phyloP scores from a whole-genome alignment of 37 sponge, comb jelly and placozoan species.

The Diacarnus erythraeanus region DNA sequence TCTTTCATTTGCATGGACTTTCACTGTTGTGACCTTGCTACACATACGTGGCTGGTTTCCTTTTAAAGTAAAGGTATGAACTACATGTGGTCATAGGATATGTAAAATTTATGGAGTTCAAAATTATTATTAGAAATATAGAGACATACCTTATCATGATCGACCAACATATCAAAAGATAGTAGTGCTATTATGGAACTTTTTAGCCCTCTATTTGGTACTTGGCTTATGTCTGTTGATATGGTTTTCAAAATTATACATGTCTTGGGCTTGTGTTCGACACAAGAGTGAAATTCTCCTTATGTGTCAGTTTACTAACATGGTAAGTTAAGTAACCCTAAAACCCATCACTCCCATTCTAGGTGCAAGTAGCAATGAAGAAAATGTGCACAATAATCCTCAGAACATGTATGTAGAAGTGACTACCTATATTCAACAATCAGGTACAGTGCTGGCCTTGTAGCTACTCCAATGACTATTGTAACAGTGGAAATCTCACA shows the following conservation, averaged over 20 bases:
- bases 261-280: constrained; percentile 21
- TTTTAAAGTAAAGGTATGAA: constrained; percentile 7
- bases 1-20: constrained; percentile 17
- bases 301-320: constrained; percentile 25
- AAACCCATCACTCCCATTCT: neutral
- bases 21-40: neutral
- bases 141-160: neutral
- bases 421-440: neutral
- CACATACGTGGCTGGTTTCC: constrained; percentile 20
- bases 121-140: neutral
- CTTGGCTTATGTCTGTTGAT: constrained; percentile 18
- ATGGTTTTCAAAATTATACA: constrained; percentile 22
- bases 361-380: no score
- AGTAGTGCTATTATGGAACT: constrained; percentile 7
- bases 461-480: neutral
- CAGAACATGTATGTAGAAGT: neutral
- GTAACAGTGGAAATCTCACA: neutral
- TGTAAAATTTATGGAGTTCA: neutral
- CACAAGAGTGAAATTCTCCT: neutral
- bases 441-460: constrained; percentile 32
- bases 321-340: neutral
- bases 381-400: no score
- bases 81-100: neutral
- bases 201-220: neutral
- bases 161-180: neutral